Evolutionary conservation across 2,797 vertebrate genomes (phyloP).

Genomic region (Aeoliscus strigatus): DNA sequence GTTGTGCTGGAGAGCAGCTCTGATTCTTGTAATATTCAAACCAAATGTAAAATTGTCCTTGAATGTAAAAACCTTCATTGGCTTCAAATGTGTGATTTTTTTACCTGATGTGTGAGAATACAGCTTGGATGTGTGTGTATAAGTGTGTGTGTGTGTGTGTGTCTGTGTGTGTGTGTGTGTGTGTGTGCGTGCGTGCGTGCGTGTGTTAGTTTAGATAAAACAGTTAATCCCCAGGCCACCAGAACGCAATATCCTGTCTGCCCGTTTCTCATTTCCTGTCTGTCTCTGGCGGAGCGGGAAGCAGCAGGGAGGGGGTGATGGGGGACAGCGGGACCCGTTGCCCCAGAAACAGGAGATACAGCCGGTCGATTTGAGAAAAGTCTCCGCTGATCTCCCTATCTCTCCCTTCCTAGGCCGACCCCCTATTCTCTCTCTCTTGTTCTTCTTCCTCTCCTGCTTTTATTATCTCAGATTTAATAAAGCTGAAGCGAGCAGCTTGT

Average conservation of each 20-base stretch:
- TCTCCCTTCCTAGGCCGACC: constrained; percentile 62
- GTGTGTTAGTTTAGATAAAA: constrained; percentile 84
- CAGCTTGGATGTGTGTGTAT: constrained; percentile 6
- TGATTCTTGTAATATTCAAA: constrained; percentile 26
- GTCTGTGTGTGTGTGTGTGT: constrained; percentile 36
- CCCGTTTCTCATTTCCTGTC: constrained; percentile 90
- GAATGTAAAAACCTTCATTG: constrained; percentile 21
- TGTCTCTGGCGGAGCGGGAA: constrained; percentile 78
- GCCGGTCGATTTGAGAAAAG: constrained; percentile 78
- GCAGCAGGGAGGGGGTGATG: constrained; percentile 62
- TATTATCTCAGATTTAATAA: constrained; percentile 94
- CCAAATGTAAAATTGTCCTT: constrained; percentile 40
- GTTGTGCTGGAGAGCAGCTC: constrained; percentile 23
- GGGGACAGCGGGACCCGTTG: constrained; percentile 76
- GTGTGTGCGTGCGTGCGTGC: constrained; percentile 28
- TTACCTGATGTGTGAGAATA: constrained; percentile 64
- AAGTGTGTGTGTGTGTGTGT: constrained; percentile 40
- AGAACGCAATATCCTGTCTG: constrained; percentile 93
- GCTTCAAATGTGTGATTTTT: constrained; percentile 41
- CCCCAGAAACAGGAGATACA: constrained; percentile 85
- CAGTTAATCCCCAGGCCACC: constrained; percentile 86
- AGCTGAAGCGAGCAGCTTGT: constrained; percentile 84
- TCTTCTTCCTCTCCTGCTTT: constrained; percentile 77
- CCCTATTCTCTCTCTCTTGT: constrained; percentile 60
- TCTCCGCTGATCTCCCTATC: constrained; percentile 72